Base-by-base conservation (phyloP, 2,888 invertebrate species). In the Eupithecia exiguata region DNA sequence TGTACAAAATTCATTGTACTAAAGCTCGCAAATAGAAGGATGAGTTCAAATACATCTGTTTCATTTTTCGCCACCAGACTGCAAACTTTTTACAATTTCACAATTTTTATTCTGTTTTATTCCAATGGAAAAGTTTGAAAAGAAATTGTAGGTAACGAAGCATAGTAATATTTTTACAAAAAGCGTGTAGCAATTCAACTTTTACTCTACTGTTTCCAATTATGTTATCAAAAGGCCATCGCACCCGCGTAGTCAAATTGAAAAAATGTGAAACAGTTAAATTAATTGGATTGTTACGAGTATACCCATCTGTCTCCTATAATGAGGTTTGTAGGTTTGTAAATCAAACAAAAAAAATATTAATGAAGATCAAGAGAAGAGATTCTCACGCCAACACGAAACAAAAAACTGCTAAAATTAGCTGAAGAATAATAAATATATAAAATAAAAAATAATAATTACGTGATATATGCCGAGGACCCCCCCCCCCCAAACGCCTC, bases 151-250 rank as follows among this genome's bases (percentile, higher is more conserved):
- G 67, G 68, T 62, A 78, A 74, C 68, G 43, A 69, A 74, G 74
- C 68, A 70, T 65, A 69, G 75, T 74, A 74, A 76, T 63, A 67
- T 76, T 76, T 72, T 69, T 70, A 70, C 63, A 73, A 71, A 63
- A 63, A 53, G 53, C 74, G 53, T 68, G 30, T 36, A 25, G 66
- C 77, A 72, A 74, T 77, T 76, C 69, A 61, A 43, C 67, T 71
- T 30, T 68, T 62, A 70, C 71, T 74, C 67, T 53, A 49, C 46
- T 70, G 69, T 75, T 74, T 72, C 75, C 80, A 80, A 78, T 76
- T 74, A 78, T 30, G 25, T 70, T 80, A 78, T 74, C 77, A 62
- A 74, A 74, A 77, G 77, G 77, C 71, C 77, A 79, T 76, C 78
- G 43, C 35, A 16, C 63, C 5, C 36, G 12, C 63, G 36, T 36